Conservation (phyloP, 1,140 invertebrate species). For the Drosophila bocki region DNA sequence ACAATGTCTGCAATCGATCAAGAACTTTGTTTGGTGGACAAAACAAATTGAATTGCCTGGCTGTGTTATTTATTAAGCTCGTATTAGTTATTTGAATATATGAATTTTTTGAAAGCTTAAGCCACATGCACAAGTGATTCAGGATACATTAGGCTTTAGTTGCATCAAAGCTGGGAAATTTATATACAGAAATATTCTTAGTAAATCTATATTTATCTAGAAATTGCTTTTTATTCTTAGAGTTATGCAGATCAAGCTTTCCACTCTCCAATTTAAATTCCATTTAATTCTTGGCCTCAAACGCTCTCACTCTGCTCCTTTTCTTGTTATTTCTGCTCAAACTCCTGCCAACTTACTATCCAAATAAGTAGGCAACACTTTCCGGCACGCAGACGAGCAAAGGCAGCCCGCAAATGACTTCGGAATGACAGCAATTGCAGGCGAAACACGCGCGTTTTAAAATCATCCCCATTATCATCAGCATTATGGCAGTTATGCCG, state of each 20-base stretch:
- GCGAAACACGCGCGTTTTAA: conserved; percentile 78
- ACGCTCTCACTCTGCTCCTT: background rate
- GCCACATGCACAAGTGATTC: background rate
- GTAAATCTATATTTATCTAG: background rate
- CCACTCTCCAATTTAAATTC: conserved; percentile 6
- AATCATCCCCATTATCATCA: conserved; percentile 82
- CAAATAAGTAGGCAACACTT: conserved; percentile 39
- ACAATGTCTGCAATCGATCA: conserved; percentile 28
- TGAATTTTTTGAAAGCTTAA: background rate
- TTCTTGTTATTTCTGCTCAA: background rate
- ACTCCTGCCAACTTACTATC: background rate
- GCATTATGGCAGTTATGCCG: conserved; percentile 79
- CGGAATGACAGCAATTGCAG: conserved; percentile 76
- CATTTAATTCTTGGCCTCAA: background rate
- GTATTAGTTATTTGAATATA: conserved; percentile 23
- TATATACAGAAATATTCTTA: too few species aligned
- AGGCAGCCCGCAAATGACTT: conserved; percentile 68
- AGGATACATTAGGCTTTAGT: background rate
- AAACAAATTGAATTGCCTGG: conserved; percentile 16
- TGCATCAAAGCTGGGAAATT: background rate
- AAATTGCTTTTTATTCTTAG: background rate
- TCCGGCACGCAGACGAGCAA: conserved; percentile 23
- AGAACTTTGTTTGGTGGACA: conserved; percentile 21
- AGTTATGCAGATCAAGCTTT: background rate
- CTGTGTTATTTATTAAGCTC: conserved; percentile 23